Evolutionary conservation across 2,113 vertebrate genomes (phyloP).

Genomic region (Colaptes auratus): DNA sequence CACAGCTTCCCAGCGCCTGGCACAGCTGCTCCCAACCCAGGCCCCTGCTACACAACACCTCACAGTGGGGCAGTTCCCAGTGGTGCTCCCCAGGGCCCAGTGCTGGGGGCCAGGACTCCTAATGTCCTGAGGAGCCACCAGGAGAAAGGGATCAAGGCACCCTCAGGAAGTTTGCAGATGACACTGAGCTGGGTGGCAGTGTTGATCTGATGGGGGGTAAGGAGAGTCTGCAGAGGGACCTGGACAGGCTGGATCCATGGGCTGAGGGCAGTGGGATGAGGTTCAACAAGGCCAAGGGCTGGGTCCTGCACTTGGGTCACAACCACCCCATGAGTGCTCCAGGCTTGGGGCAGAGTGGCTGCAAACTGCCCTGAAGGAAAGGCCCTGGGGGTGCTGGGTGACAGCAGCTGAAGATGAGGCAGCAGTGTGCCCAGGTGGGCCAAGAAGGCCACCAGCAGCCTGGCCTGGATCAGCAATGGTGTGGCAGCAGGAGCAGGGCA

Average conservation of each 20-base stretch:
- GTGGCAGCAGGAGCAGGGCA: background rate
- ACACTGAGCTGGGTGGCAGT: background rate
- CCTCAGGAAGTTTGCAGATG: background rate
- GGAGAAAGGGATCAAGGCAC: background rate
- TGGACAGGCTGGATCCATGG: background rate
- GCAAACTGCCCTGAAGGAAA: background rate
- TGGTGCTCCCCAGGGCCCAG: background rate
- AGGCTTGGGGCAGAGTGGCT: background rate
- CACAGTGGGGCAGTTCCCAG: background rate
- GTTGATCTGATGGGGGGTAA: background rate
- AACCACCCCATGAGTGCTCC: background rate
- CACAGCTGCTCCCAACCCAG: background rate
- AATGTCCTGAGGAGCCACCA: too few species aligned
- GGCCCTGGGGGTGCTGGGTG: background rate
- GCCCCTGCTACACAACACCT: background rate
- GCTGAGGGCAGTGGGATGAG: background rate
- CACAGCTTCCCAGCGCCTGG: constrained; percentile 5
- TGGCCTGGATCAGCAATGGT: background rate
- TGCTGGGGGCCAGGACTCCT: background rate
- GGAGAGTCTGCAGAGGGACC: background rate
- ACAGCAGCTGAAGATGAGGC: background rate
- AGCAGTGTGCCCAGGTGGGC: too few species aligned
- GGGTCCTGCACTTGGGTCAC: background rate
- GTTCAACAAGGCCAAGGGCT: background rate
- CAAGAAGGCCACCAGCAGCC: background rate